Evolutionary conservation across 1,140 invertebrate species (phyloP).

Genomic region (Drosophila gunungcola): DNA sequence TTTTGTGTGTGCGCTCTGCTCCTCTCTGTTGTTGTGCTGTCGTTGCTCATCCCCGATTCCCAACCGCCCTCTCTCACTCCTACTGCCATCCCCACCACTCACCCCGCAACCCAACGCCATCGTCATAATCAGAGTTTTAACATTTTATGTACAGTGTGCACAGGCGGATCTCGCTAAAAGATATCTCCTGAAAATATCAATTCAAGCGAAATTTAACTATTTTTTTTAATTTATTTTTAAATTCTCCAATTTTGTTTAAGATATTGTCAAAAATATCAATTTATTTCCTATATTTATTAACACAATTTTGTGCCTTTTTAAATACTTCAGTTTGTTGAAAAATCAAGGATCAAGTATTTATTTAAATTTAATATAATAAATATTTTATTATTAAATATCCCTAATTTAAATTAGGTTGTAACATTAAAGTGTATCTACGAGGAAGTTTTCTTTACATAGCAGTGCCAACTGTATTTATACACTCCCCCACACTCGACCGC

Average conservation of each 20-base stretch:
- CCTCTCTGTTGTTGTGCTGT: constrained; percentile 64
- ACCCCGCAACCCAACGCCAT: constrained; percentile 57
- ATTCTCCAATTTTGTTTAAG: too few relatives aligned
- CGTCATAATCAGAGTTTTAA: constrained; percentile 84
- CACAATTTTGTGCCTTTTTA: too few relatives aligned
- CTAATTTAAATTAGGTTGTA: too few relatives aligned
- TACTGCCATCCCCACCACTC: constrained; percentile 19
- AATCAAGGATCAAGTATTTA: too few relatives aligned
- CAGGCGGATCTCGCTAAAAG: constrained; percentile 32
- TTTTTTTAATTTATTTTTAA: too few relatives aligned
- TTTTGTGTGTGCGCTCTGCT: constrained; percentile 48
- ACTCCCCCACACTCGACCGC: constrained; percentile 44
- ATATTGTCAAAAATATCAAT: too few relatives aligned
- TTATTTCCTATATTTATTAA: too few relatives aligned
- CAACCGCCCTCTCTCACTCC: constrained; percentile 27
- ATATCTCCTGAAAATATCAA: not conserved
- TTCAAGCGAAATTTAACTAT: too few relatives aligned
- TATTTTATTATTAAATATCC: too few relatives aligned
- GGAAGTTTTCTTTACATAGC: not conserved
- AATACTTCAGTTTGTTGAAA: too few relatives aligned
- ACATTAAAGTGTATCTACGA: not conserved
- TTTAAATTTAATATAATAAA: too few relatives aligned
- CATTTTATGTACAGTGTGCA: constrained; percentile 76
- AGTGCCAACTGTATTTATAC: constrained; percentile 65
- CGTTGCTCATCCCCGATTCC: constrained; percentile 64